Evolutionary conservation across 1,140 invertebrate species (phyloP).

Genomic region (Copidosoma floridanum): DNA sequence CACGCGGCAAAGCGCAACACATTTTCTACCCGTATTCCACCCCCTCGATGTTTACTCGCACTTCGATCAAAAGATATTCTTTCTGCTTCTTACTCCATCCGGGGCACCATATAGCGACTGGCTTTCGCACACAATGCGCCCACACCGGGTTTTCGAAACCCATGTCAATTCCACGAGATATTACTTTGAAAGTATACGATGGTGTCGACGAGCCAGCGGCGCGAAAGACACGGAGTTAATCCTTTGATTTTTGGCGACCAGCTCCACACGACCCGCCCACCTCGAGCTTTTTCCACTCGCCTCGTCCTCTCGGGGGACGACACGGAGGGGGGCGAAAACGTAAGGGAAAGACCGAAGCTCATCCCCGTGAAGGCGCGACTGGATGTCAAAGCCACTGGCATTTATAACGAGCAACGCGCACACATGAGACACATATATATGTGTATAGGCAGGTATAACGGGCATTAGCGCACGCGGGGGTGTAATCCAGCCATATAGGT

Average conservation of each 20-base stretch:
- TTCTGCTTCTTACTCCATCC: slow-evolving; percentile 21
- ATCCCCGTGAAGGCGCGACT: slow-evolving; percentile 41
- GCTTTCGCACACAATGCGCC: not conserved
- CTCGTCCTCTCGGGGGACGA: not conserved
- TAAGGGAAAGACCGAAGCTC: too few relatives aligned
- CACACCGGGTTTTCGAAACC: slow-evolving; percentile 8
- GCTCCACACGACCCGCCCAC: not conserved
- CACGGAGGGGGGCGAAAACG: slow-evolving; percentile 27
- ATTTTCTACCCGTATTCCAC: not conserved
- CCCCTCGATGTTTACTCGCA: slow-evolving; percentile 13
- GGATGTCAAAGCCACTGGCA: slow-evolving; percentile 54
- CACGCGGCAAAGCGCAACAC: too few relatives aligned
- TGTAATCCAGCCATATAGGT: slow-evolving; percentile 36
- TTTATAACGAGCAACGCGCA: slow-evolving; percentile 47
- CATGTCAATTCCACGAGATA: slow-evolving; percentile 29
- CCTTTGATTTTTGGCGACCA: slow-evolving; percentile 47
- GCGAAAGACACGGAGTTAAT: slow-evolving; percentile 39
- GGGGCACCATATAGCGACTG: too few relatives aligned
- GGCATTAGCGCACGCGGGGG: slow-evolving; percentile 30
- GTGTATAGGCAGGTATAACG: slow-evolving; percentile 26
- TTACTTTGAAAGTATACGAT: slow-evolving; percentile 33
- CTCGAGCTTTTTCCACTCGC: not conserved
- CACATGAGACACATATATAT: slow-evolving; percentile 19
- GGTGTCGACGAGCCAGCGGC: slow-evolving; percentile 27
- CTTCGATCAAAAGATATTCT: slow-evolving; percentile 23